Evolutionary conservation across 2,888 invertebrate genomes (phyloP).

Genomic region (Crepidodera aurea): DNA sequence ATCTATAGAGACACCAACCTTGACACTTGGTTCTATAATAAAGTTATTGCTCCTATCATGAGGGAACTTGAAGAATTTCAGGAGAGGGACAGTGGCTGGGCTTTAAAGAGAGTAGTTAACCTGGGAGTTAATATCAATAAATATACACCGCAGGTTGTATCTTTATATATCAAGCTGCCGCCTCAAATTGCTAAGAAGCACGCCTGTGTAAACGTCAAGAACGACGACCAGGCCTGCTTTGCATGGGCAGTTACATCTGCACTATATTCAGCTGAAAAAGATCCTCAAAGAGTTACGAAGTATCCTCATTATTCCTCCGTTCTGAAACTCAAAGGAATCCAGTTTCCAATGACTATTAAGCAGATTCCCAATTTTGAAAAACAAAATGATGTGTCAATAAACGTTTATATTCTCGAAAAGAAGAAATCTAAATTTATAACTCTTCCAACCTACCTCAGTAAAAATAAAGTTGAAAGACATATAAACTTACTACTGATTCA

Average conservation of each 20-base stretch:
- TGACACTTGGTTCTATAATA: slow-evolving; percentile 38
- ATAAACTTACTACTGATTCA: slow-evolving; percentile 40
- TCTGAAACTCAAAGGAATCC: slow-evolving; percentile 43
- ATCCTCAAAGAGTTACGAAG: slow-evolving; percentile 34
- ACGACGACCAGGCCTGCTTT: slow-evolving; percentile 47
- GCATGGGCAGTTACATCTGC: slow-evolving; percentile 46
- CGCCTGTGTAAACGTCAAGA: slow-evolving; percentile 47
- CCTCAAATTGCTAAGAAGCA: slow-evolving; percentile 37
- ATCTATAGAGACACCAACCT: slow-evolving; percentile 40
- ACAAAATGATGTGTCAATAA: slow-evolving; percentile 43
- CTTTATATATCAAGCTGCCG: slow-evolving; percentile 45
- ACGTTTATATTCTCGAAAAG: slow-evolving; percentile 42
- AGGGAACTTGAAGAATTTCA: too few relatives aligned
- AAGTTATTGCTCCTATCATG: slow-evolving; percentile 34
- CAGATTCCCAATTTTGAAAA: slow-evolving; percentile 47
- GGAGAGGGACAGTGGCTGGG: slow-evolving; percentile 44
- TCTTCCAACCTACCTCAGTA: slow-evolving; percentile 24
- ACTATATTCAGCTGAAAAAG: slow-evolving; percentile 32
- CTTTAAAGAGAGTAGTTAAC: slow-evolving; percentile 37
- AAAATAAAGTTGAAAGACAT: slow-evolving; percentile 25
- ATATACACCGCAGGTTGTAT: slow-evolving; percentile 40
- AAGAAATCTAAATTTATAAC: slow-evolving; percentile 8
- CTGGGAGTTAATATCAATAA: slow-evolving; percentile 44
- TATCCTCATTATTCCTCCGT: slow-evolving; percentile 44
- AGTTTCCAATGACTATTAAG: slow-evolving; percentile 43